These are phyloP conservation scores for Falcaria lacertinaria DNA, from an alignment of 2,888 invertebrate species.

Conservation along the genomic window DNA sequence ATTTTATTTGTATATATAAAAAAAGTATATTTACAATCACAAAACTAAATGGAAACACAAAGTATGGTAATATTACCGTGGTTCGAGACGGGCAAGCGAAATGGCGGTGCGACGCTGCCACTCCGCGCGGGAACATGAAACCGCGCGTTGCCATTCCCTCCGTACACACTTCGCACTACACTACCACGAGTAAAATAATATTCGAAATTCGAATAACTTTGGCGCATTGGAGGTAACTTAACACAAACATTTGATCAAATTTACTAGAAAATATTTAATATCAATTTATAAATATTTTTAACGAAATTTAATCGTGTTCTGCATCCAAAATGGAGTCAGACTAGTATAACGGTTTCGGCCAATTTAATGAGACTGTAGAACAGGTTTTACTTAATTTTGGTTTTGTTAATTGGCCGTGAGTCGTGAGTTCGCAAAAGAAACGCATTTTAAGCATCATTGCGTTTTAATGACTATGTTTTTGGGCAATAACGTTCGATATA, in stretches of 20 bases:
- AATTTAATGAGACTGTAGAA: conserved; percentile 28
- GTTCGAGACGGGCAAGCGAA: conserved; percentile 34
- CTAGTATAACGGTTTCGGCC: conserved; percentile 38
- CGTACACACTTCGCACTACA: conserved; percentile 28
- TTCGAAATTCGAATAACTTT: conserved; percentile 56
- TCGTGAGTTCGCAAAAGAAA: conserved; percentile 18
- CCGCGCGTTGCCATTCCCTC: conserved; percentile 46
- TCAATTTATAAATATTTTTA: too few relatives aligned
- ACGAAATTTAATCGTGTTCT: too few relatives aligned
- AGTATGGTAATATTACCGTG: too few relatives aligned
- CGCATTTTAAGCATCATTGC: conserved; percentile 24
- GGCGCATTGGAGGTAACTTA: conserved; percentile 20
- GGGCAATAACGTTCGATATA: background rate
- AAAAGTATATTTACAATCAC: too few relatives aligned
- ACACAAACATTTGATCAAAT: background rate
- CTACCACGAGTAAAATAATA: conserved; percentile 36
- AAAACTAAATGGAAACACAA: too few relatives aligned
- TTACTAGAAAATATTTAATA: background rate
- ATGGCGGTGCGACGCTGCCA: conserved; percentile 41
- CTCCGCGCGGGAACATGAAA: conserved; percentile 16
- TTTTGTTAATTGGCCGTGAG: conserved; percentile 37
- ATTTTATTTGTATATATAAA: too few relatives aligned
- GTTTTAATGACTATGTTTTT: conserved; percentile 21
- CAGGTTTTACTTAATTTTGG: conserved; percentile 39
- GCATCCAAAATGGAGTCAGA: conserved; percentile 4